Base-by-base conservation (phyloP, 2,113 vertebrate genomes). In the Aplodontia rufa region DNA sequence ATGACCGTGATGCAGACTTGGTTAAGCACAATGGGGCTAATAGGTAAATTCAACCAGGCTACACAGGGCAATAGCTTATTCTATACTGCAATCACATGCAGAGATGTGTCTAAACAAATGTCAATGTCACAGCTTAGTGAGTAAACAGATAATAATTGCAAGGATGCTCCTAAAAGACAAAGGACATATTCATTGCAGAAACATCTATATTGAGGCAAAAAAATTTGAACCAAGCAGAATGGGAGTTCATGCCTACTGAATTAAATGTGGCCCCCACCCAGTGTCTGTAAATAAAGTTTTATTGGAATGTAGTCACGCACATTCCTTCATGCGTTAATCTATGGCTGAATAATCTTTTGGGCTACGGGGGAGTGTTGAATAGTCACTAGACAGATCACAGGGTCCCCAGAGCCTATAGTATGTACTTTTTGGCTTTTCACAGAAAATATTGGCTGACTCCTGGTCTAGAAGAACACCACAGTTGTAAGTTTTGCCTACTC, bases 201-300 rank as follows among this genome's bases (percentile, higher is more conserved):
- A 49, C 26, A 82, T 37, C 37, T 51, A 20, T 13, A 13, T 66
- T 28, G 22, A 4, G 51, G 28, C 14, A 71, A 55, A 69, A 69
- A 95, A 83, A 58, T 60, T 26, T 86, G 58, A 89, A 80, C n/a
- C 58, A 71, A 45, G 69, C 5, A 53, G n/a, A 72, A 1, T 26
- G 13, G 10, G n/a, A 83, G 20, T 51, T 13, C 24, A 40, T 11
- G 60, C 42, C 4, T 2, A 24, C 30, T 8, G 49, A 74, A 42
- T 22, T 68, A 60, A 51, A 83, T 90, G 35, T 51, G 26, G 12
- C 37, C 6, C 24, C 40, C 8, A n/a, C 3, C 19, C 9, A 87
- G 32, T 51, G 87, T 90, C 85, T 88, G 17, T 68, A 76, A 96
- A 85, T 96, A 68, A 84, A 95, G 51, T 47, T 90, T 95, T 95